Base-by-base conservation (phyloP, 2,113 vertebrate species). In the Semnornis frantzii region DNA sequence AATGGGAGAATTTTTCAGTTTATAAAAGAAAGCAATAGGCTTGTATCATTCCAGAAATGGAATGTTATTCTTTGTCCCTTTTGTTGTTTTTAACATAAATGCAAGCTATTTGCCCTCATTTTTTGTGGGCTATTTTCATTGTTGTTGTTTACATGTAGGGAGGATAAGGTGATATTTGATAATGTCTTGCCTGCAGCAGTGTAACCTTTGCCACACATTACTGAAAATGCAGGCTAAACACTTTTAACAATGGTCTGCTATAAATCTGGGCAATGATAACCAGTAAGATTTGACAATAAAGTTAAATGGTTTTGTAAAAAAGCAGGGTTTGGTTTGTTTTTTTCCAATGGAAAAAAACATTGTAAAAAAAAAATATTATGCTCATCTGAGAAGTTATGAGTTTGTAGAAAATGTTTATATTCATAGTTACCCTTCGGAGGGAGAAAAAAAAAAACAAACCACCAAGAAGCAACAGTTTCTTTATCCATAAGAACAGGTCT, bases 151-250 rank as follows among this genome's bases (percentile, higher is more conserved):
- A 25, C 7, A 3, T 60, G 19, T 73, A 86, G 44, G 15, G 42
- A 79, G 34, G 73, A 63, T 39, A 73, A 34, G 17, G 44, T 76
- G 76, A 68, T 27, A 31, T 69, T 70, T 90, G 46, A 64, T 72
- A 79, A 21, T 6, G 6, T 50, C 66, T 85, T 89, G 66, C 84
- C 86, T 82, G 71, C 33, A 90, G 77, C 86, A 55, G 21, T 10
- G 52, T 92, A 87, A 82, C 74, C 55, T 94, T 95, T 91, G 76
- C 75, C 85, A 91, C 34, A 31, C 12, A 28, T 77, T 64, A 57
- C 82, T 95, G 87, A 64, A 91, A 87, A 68, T 71, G 28, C n/a
- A 42, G 15, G 17, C n/a, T 83, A 87, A 93, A 83, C 39, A 52
- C 79, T 74, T 93, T 24, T 85, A 79, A 60, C 65, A 89, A 69